These are phyloP conservation scores for Andrena trimmerana DNA, from an alignment of 2,888 invertebrate genomes.

Conservation along the genomic window DNA sequence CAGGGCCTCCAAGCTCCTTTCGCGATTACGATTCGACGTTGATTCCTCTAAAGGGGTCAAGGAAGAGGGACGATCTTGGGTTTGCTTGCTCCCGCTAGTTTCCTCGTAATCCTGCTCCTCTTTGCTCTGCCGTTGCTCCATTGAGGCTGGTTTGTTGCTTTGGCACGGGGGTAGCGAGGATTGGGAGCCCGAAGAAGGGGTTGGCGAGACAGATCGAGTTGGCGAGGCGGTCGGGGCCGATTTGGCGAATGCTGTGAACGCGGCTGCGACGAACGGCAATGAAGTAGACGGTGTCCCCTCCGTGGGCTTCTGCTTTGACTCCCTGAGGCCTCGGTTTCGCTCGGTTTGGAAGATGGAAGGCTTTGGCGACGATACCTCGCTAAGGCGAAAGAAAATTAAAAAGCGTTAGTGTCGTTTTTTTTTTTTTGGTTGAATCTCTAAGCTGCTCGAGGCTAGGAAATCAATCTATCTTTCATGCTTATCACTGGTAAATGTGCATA, in stretches of 20 bases:
- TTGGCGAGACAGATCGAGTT: constrained; percentile 59
- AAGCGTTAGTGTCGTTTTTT: too few relatives aligned
- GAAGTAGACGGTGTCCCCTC: constrained; percentile 48
- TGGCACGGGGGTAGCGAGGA: constrained; percentile 48
- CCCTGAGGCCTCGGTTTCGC: constrained; percentile 25
- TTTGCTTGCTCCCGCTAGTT: neutral
- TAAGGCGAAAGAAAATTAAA: constrained; percentile 12
- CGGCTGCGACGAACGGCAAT: constrained; percentile 56
- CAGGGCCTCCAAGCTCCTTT: neutral
- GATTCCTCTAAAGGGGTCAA: constrained; percentile 22
- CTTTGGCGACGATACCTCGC: constrained; percentile 53
- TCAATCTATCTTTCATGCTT: neutral
- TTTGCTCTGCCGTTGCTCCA: constrained; percentile 22
- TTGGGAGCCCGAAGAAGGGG: constrained; percentile 52
- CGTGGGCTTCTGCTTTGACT: constrained; percentile 24
- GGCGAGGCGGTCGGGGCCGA: constrained; percentile 55
- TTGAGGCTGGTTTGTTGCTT: constrained; percentile 26
- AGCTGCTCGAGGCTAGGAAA: too few relatives aligned
- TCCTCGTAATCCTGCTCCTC: constrained; percentile 28
- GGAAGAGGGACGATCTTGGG: neutral
- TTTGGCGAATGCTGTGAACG: constrained; percentile 61
- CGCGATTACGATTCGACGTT: neutral
- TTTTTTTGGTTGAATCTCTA: neutral
- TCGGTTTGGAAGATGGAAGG: constrained; percentile 47
- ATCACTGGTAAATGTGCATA: neutral